A percentile compares a stretch with the other conserved stretches of the same genome.
Conservation (phyloP, 2,888 invertebrate species). For the Patella depressa region DNA sequence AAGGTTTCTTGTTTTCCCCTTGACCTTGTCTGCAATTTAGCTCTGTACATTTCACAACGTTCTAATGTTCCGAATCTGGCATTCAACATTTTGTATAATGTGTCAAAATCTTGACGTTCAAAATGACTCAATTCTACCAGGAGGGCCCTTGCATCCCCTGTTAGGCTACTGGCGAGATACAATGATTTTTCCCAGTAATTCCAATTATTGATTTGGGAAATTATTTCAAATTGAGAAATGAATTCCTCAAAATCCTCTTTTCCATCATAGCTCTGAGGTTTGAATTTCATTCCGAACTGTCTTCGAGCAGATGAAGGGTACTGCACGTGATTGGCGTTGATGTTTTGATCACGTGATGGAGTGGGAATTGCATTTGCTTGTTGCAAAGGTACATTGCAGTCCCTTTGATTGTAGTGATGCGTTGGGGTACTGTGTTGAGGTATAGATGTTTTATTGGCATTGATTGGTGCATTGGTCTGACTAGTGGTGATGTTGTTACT, state of each 20-base stretch:
- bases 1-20: not conserved
- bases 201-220: not conserved
- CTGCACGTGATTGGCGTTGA: no score
- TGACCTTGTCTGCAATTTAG: not conserved
- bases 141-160: conserved; percentile 1
- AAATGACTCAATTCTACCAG: not conserved
- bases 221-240: conserved; percentile 4
- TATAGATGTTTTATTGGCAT: no score
- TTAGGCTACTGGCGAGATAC: not conserved
- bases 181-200: not conserved
- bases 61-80: not conserved
- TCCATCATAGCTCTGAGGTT: not conserved
- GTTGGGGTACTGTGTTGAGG: no score
- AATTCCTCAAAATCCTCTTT: not conserved
- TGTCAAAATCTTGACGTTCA: not conserved
- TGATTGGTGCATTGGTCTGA: no score
- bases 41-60: not conserved
- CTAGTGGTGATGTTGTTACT: no score
- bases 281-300: not conserved
- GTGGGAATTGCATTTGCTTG: no score
- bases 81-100: not conserved
- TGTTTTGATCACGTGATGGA: no score
- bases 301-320: no score
- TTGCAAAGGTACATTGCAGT: no score
- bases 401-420: no score